A percentile compares a stretch with the other conserved stretches of the same genome.
Evolutionary conservation across 2,113 vertebrate species (phyloP).

Genomic region (Ptychochromis oligacanthus): DNA sequence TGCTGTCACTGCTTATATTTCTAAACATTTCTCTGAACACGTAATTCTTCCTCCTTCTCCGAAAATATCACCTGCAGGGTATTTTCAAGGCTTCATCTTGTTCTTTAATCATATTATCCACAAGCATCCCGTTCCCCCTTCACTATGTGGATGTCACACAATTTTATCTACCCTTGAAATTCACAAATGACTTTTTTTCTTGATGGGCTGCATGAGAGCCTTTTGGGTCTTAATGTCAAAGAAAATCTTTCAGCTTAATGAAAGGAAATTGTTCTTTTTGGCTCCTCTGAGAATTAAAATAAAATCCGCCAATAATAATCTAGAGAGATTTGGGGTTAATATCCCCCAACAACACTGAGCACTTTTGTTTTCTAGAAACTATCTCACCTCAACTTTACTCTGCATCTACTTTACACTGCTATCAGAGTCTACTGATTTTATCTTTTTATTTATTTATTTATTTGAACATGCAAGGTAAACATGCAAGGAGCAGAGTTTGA

Average conservation of each 20-base stretch:
- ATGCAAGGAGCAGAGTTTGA: too few relatives aligned
- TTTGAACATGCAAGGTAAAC: too few relatives aligned
- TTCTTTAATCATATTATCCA: neutral
- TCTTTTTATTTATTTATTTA: too few relatives aligned
- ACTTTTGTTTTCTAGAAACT: neutral
- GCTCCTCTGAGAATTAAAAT: neutral
- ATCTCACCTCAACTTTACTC: neutral
- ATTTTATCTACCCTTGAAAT: neutral
- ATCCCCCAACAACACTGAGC: neutral
- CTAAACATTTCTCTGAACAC: neutral
- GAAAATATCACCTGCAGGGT: conserved; percentile 1
- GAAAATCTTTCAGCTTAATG: neutral
- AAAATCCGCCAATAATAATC: neutral
- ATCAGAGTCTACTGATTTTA: neutral
- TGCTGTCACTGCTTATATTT: neutral
- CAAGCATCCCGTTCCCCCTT: neutral
- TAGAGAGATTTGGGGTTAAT: neutral
- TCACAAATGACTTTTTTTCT: neutral
- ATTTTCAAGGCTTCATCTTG: neutral
- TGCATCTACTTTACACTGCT: neutral
- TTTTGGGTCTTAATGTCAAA: neutral
- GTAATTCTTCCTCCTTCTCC: neutral
- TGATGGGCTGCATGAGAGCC: neutral
- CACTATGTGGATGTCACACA: neutral
- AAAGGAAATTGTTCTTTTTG: neutral